These are phyloP conservation scores for Tolypeutes matacus DNA, from an alignment of 2,797 vertebrate species.

Conservation along the genomic window DNA sequence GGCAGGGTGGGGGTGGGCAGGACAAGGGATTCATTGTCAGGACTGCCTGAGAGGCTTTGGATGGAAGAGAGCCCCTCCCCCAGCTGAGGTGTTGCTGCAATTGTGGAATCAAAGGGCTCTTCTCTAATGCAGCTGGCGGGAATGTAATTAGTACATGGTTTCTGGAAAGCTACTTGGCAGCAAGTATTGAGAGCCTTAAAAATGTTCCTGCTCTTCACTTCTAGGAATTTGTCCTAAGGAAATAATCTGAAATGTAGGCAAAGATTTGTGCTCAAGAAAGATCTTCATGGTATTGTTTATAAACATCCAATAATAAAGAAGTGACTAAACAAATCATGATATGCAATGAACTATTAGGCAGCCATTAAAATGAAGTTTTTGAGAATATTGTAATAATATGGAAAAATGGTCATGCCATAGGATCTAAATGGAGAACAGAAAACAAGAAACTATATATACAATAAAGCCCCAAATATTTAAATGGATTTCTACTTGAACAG, in stretches of 20 bases:
- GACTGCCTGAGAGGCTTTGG: neutral
- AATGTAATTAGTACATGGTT: neutral
- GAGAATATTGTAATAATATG: neutral
- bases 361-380: neutral
- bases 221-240: conserved; percentile 66
- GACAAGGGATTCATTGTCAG: conserved; percentile 69
- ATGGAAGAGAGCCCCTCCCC: neutral
- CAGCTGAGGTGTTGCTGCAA: neutral
- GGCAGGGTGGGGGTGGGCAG: neutral
- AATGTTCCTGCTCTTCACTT: conserved; percentile 37
- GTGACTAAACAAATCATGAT: neutral
- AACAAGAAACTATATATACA: neutral
- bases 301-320: neutral
- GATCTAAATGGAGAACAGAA: neutral
- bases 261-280: neutral
- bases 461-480: neutral
- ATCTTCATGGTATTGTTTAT: neutral
- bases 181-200: neutral
- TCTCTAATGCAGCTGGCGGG: conserved; percentile 59
- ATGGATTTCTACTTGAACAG: neutral
- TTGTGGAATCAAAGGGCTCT: conserved; percentile 59
- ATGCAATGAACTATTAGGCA: neutral
- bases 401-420: neutral
- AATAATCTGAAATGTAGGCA: neutral
- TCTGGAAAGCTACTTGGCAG: conserved; percentile 78